Conservation (phyloP, 92 coral and sea anemone species). For the Siderastrea radians region DNA sequence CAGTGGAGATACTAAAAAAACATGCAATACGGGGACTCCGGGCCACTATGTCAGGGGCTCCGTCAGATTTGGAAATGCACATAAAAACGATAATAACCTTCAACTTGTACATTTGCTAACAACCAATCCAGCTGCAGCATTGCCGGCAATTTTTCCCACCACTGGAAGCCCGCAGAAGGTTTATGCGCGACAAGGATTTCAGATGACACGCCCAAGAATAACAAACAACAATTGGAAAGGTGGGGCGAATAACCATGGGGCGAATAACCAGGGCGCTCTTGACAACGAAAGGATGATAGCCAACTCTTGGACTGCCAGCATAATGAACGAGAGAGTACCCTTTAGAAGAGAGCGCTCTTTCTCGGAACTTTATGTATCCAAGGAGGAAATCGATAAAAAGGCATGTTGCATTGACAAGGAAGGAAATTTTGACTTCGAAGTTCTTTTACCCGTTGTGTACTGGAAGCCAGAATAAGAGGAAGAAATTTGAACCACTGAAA, state of each 20-base stretch:
- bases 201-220: conserved; percentile 23
- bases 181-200: not conserved
- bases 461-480: conserved; percentile 38
- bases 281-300: not conserved
- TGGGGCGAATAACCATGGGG: not conserved
- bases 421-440: conserved; percentile 78
- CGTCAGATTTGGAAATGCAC: not conserved
- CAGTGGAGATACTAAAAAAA: not conserved
- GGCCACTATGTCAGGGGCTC: conserved; percentile 5
- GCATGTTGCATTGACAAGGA: conserved; percentile 74
- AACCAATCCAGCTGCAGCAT: conserved; percentile 87
- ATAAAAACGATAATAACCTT: conserved; percentile 57
- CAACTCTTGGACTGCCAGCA: conserved; percentile 10
- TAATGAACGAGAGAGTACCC: conserved; percentile 35
- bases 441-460: conserved; percentile 77
- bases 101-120: conserved; percentile 88
- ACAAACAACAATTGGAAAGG: conserved; percentile 14
- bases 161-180: conserved; percentile 43
- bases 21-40: not conserved
- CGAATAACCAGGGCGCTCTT: not conserved
- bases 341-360: conserved; percentile 57
- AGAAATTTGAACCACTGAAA: not conserved
- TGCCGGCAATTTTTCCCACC: conserved; percentile 76
- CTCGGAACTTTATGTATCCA: conserved; percentile 63
- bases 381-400: conserved; percentile 79